Percentiles rank a stretch among this genome's conserved stretches.
Conservation (phyloP, 2,888 invertebrate genomes). For the Micropterix aruncella region DNA sequence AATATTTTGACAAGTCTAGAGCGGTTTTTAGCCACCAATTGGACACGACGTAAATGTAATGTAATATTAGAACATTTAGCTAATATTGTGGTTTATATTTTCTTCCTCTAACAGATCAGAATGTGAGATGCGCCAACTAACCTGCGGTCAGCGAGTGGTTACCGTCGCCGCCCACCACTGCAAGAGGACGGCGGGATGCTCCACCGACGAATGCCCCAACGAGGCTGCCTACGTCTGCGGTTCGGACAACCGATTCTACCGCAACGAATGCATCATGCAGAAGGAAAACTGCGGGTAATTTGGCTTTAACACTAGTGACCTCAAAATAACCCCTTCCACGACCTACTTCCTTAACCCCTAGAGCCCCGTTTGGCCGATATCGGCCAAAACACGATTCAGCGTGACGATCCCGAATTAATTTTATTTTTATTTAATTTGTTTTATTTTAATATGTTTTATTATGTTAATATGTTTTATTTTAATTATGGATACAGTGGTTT, state of each 20-base stretch:
- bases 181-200: constrained; percentile 72
- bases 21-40: too few relatives aligned
- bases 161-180: constrained; percentile 72
- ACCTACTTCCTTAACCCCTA: too few relatives aligned
- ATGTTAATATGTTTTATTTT: too few relatives aligned
- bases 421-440: not conserved
- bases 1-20: too few relatives aligned
- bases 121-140: constrained; percentile 69
- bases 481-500: too few relatives aligned
- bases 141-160: constrained; percentile 79
- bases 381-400: too few relatives aligned
- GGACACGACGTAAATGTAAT: too few relatives aligned
- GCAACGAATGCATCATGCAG: constrained; percentile 84
- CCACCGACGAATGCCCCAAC: constrained; percentile 51
- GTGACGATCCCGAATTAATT: not conserved
- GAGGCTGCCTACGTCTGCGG: constrained; percentile 77
- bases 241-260: constrained; percentile 80
- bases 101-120: too few relatives aligned
- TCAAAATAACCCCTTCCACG: not conserved
- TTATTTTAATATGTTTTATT: too few relatives aligned
- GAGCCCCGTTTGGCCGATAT: too few relatives aligned
- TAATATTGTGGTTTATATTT: too few relatives aligned
- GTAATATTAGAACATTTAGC: too few relatives aligned
- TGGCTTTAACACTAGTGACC: constrained; percentile 5
- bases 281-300: constrained; percentile 75